A percentile compares a stretch with the other conserved stretches of the same genome.
These are phyloP conservation scores for Indri indri DNA, from an alignment of 2,113 vertebrate genomes.

Conservation along the genomic window DNA sequence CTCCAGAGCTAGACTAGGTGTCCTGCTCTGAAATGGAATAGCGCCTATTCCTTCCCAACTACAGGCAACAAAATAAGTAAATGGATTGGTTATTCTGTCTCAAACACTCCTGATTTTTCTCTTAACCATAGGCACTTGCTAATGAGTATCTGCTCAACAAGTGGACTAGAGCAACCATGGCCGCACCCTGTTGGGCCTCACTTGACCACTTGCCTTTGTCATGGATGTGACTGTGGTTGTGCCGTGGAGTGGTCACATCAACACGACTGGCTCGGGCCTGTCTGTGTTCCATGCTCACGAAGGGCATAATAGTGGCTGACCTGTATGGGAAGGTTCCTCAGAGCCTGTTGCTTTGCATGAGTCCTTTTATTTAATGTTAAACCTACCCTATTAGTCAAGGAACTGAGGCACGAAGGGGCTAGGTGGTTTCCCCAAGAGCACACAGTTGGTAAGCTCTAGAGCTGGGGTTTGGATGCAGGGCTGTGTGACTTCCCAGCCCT, in stretches of 20 bases:
- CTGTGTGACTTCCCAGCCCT: not conserved
- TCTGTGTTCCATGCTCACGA: not conserved
- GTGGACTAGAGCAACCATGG: not conserved
- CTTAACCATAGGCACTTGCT: not conserved
- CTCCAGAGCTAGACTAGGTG: not conserved
- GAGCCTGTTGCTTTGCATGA: not conserved
- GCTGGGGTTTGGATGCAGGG: not conserved
- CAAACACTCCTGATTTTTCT: not conserved
- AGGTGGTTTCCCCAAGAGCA: not conserved
- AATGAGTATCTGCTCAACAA: not conserved
- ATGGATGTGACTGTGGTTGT: not conserved
- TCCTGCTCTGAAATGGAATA: not conserved
- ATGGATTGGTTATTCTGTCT: not conserved
- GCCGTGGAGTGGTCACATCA: not conserved
- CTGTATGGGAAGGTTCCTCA: not conserved
- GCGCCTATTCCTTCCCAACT: not conserved
- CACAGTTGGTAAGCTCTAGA: not conserved
- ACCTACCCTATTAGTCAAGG: not conserved
- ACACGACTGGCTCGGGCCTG: not conserved
- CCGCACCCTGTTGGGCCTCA: accelerated
- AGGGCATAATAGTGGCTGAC: not conserved
- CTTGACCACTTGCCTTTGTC: not conserved
- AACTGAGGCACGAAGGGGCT: not conserved
- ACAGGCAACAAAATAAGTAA: not conserved
- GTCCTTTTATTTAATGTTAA: not conserved